Evolutionary conservation across 2,797 vertebrate species (phyloP), one percentile per base, ranked within the genome.

Genomic region (Gobionotothen gibberifrons): DNA sequence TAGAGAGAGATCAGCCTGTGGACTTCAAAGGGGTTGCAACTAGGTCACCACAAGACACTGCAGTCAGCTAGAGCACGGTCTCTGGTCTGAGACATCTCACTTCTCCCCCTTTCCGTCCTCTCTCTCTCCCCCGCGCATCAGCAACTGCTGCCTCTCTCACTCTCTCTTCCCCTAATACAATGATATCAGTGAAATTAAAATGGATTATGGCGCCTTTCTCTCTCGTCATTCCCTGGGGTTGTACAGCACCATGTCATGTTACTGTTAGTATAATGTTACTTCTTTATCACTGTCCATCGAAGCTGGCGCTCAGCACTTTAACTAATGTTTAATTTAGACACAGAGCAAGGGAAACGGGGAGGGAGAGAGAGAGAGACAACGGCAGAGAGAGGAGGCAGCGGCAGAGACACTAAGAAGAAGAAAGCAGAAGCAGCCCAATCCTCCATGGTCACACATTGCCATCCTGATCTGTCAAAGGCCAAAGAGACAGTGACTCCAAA

Each of bases 1-100:
- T 89, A 89, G 89, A 93, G 93, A 87, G 85, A 93, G 93, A 92
- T 94, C 92, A 93, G 93, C 91, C 87, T 87, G 85, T 92, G 93
- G 93, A 95, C 93, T 95, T 95, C 94, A 95, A 95, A 95, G 92
- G 88, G 94, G 94, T 94, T 94, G 94, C 91, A 95, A 94, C 89
- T 95, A 93, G 94, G 94, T 95, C 94, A 95, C 89, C 79, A 77
- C 81, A 82, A 93, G 92, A 90, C 91, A 92, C 87, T 92, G 91
- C 92, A 94, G 93, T 93, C 89, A 90, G 90, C 85, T 55, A 86
- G 79, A 89, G 87, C 84, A 80, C 84, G 90, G 90, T 82, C 83
- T 92, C 88, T 93, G 93, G 93, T 92, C 89, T 84, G 91, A 92
- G 90, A 91, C 90, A 92, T 90, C 86, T 89, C 87, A 84, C 90